A percentile compares a stretch with the other conserved stretches of the same genome.
Evolutionary conservation across 1,140 invertebrate genomes (phyloP).

Genomic region (Drosophila ercepeae): DNA sequence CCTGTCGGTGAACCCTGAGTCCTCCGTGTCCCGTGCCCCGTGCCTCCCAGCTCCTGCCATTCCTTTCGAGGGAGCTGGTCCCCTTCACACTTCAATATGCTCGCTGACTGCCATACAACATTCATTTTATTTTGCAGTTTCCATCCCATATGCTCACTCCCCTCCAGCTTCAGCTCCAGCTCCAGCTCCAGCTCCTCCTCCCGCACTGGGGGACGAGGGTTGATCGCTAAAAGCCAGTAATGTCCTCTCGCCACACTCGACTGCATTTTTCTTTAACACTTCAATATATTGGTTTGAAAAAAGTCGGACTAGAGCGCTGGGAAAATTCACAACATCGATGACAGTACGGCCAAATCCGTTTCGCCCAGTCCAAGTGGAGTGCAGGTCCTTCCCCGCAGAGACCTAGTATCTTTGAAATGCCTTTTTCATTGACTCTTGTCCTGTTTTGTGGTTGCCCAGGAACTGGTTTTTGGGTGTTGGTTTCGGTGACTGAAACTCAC

Average conservation of each 20-base stretch:
- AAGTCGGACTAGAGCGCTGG: slow-evolving; percentile 33
- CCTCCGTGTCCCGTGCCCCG: not conserved
- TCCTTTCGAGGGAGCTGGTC: slow-evolving; percentile 16
- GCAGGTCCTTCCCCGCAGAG: slow-evolving; percentile 15
- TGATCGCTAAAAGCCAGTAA: slow-evolving; percentile 80
- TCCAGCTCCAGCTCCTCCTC: not conserved
- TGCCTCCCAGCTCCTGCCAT: not conserved
- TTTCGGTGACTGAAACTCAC: not conserved
- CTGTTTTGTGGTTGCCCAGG: slow-evolving; percentile 70
- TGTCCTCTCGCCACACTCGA: slow-evolving; percentile 80
- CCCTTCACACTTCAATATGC: slow-evolving; percentile 78
- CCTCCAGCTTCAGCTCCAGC: slow-evolving; percentile 2
- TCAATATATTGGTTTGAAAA: slow-evolving; percentile 69
- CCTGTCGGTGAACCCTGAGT: slow-evolving; percentile 34
- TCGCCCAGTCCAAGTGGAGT: slow-evolving; percentile 34
- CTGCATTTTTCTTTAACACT: slow-evolving; percentile 82
- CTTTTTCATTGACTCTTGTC: slow-evolving; percentile 66
- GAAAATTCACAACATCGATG: slow-evolving; percentile 60
- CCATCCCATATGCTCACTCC: slow-evolving; percentile 50
- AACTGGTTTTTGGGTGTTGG: slow-evolving; percentile 59
- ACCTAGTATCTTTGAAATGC: slow-evolving; percentile 59
- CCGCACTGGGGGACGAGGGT: not conserved
- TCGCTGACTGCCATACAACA: slow-evolving; percentile 72
- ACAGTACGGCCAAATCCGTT: slow-evolving; percentile 66
- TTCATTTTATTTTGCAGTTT: slow-evolving; percentile 73